These are phyloP conservation scores for Corythaixoides concolor DNA, from an alignment of 2,113 vertebrate genomes.

Conservation along the genomic window DNA sequence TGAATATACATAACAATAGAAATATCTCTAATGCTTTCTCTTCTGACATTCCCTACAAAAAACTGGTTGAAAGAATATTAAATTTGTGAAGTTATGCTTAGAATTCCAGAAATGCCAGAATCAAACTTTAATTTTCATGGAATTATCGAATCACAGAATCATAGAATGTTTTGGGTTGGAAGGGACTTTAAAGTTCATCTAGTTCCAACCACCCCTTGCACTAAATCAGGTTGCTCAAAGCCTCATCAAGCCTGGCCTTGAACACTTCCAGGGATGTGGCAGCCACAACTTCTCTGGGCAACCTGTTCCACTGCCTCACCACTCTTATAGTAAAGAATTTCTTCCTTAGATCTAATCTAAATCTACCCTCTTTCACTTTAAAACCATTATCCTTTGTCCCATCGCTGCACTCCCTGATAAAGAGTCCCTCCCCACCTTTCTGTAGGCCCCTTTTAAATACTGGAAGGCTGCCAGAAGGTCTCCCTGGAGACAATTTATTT, in stretches of 20 bases:
- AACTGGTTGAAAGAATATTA: not conserved
- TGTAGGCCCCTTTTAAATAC: too few relatives aligned
- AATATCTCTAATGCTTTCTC: not conserved
- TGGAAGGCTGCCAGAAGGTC: too few relatives aligned
- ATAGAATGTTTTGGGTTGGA: not conserved
- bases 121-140: not conserved
- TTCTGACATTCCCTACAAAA: not conserved
- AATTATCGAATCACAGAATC: too few relatives aligned
- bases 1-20: not conserved
- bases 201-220: not conserved
- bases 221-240: not conserved
- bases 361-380: not conserved
- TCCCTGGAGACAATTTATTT: not conserved
- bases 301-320: not conserved
- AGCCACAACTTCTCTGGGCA: not conserved
- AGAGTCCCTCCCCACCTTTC: not conserved
- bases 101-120: not conserved
- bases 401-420: too few relatives aligned
- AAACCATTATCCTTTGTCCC: not conserved
- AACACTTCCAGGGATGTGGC: not conserved
- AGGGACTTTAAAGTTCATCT: not conserved
- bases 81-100: not conserved
- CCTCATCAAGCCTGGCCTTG: not conserved
- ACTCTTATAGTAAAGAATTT: not conserved
- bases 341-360: not conserved